Base-by-base conservation (phyloP, 2,797 vertebrate genomes). In the Spea hammondii region DNA sequence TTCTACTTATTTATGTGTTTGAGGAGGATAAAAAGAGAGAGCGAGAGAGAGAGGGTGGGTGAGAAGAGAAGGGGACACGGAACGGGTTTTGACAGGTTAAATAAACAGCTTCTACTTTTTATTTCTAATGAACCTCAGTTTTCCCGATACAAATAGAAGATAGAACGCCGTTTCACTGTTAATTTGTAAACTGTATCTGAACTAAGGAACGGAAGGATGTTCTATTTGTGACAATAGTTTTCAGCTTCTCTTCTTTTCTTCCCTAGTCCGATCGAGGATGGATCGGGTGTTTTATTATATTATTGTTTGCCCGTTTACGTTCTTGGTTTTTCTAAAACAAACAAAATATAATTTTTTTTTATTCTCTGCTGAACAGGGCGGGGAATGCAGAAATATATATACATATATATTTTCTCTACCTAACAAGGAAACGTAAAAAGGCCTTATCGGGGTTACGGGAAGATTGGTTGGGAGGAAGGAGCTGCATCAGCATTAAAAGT, bases 81-180 rank as follows among this genome's bases (percentile, higher is more conserved):
- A 93, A 92, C 5, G n/a, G 6, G 5, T 91, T 93, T 85, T 92
- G 92, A 93, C 89, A 92, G 84, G 89, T 89, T 92, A 93, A 91
- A 93, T 93, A 96, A 95, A 94, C 89, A 94, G 89, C 91, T 93
- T 91, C 90, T 89, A 91, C 90, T 62, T 62, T 62, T 17, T 62
- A 90, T 92, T 92, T 89, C 90, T 92, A 93, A 93, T 93, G 92
- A 93, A 92, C 89, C 90, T 90, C 91, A 90, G 93, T 92, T 91
- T 92, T 90, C 89, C 89, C 90, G 88, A 90, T 92, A 92, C 89
- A 92, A 92, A 92, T 91, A 92, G 85, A 91, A 91, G 91, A 93
- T 86, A 88, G 88, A 92, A 90, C 89, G 84, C 86, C 89, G 89
- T 90, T 86, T 76, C 90, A 88, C 88, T 85, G 88, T 90, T 92